Percentiles rank a stretch among this genome's conserved stretches.
Evolutionary conservation across 2,797 vertebrate genomes (phyloP).

Genomic region (Malacoctenus gilli): DNA sequence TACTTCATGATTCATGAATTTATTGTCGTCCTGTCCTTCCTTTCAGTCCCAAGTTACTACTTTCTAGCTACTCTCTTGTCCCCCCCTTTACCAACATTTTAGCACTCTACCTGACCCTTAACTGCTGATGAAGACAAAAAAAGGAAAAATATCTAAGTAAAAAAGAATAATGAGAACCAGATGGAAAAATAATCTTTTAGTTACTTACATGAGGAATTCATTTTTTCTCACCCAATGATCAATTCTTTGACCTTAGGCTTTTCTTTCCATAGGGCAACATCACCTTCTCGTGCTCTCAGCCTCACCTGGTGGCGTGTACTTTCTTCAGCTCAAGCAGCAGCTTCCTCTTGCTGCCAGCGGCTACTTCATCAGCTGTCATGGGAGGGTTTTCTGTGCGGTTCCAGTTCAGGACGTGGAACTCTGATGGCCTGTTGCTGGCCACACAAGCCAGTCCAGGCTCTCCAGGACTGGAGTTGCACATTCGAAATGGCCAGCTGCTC

Average conservation of each 20-base stretch:
- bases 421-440: conserved; percentile 89
- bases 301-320: conserved; percentile 90
- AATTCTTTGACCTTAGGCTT: neutral
- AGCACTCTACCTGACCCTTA: no score
- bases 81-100: no score
- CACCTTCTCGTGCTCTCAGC: conserved; percentile 93
- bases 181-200: no score
- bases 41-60: no score
- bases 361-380: conserved; percentile 55
- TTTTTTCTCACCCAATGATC: no score
- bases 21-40: no score
- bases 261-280: conserved; percentile 89
- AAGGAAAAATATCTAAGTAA: no score
- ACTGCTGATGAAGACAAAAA: no score
- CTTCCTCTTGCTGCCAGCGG: conserved; percentile 89
- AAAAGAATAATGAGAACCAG: no score
- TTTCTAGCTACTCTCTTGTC: no score
- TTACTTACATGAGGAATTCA: no score
- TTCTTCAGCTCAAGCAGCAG: conserved; percentile 88
- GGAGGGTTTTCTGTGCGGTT: conserved; percentile 90
- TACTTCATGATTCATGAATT: no score
- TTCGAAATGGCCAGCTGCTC: conserved; percentile 83
- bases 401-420: conserved; percentile 97
- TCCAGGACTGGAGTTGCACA: conserved; percentile 84
- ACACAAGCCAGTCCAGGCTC: conserved; percentile 83